These are phyloP conservation scores for Diaperis boleti DNA, from an alignment of 2,888 invertebrate genomes.

Conservation along the genomic window DNA sequence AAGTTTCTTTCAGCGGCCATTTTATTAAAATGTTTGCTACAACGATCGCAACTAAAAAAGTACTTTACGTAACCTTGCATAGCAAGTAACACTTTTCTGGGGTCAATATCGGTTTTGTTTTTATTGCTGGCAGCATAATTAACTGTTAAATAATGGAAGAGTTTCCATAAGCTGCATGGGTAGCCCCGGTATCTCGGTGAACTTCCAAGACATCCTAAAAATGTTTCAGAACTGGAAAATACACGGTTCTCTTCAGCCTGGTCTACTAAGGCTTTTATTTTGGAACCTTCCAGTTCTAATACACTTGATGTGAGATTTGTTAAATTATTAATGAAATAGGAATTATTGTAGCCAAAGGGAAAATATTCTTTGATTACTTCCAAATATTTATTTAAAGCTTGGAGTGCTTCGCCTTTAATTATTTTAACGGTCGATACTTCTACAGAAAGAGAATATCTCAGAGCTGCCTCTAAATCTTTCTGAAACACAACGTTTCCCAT, in stretches of 20 bases:
- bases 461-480: conserved; percentile 87
- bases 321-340: neutral
- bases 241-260: conserved; percentile 56
- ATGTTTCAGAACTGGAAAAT: conserved; percentile 70
- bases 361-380: conserved; percentile 80
- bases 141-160: conserved; percentile 93
- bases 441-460: conserved; percentile 83
- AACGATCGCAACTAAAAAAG: conserved; percentile 95
- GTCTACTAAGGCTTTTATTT: neutral
- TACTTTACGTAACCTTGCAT: conserved; percentile 90
- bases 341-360: conserved; percentile 79
- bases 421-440: conserved; percentile 81
- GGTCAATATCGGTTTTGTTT: conserved; percentile 68
- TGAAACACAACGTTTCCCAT: conserved; percentile 79
- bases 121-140: conserved; percentile 69
- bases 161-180: conserved; percentile 94
- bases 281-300: neutral
- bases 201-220: conserved; percentile 88
- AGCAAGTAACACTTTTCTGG: conserved; percentile 79
- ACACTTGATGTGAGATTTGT: neutral
- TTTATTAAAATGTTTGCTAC: conserved; percentile 87
- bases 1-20: conserved; percentile 83
- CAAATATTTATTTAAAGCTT: conserved; percentile 81
- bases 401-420: conserved; percentile 78
- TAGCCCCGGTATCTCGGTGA: conserved; percentile 83